Evolutionary conservation across 2,113 vertebrate species (phyloP).

Genomic region (Oceanodroma tethys): DNA sequence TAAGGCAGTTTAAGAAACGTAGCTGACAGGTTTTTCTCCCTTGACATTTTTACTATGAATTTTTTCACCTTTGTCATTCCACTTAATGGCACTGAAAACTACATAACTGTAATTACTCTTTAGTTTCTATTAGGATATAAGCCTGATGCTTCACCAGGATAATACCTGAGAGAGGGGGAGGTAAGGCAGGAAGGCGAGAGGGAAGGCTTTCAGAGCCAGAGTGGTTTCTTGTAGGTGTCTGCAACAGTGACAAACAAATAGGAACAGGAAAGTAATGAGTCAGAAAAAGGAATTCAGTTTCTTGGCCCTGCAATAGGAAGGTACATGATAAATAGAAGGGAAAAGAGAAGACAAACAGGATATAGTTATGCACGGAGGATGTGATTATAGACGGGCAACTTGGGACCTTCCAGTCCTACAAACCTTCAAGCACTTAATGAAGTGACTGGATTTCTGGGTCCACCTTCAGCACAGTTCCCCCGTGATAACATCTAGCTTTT

Average conservation of each 20-base stretch:
- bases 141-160: neutral
- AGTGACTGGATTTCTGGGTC: neutral
- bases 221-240: neutral
- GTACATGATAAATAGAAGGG: neutral
- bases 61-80: neutral
- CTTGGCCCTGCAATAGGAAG: neutral
- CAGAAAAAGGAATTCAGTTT: constrained; percentile 42
- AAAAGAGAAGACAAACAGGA: constrained; percentile 10
- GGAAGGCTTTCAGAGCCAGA: neutral
- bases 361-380: neutral
- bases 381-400: neutral
- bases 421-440: neutral
- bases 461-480: neutral
- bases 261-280: constrained; percentile 11
- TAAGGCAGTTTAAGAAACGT: neutral
- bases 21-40: neutral
- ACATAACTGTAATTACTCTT: neutral
- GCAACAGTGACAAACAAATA: neutral
- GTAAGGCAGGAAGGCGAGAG: neutral
- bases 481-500: neutral
- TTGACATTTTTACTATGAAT: neutral
- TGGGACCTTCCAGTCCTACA: neutral
- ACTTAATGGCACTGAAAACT: neutral
- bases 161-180: neutral
- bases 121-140: neutral